Base-by-base conservation (phyloP, 1,140 invertebrate genomes). In the Calliopsis andreniformis region DNA sequence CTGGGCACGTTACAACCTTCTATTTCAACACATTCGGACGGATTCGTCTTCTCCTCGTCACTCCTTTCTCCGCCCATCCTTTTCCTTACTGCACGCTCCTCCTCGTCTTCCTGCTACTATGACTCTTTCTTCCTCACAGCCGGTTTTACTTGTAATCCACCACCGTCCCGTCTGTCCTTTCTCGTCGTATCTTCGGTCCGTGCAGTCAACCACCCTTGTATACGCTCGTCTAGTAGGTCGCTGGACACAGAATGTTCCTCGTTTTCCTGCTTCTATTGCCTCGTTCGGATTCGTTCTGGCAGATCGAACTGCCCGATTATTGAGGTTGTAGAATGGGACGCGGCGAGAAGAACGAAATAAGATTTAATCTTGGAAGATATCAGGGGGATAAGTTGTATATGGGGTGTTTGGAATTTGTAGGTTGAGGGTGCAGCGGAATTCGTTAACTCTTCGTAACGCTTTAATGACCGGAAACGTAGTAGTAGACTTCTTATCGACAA, bases 101-200 rank as follows among this genome's bases (percentile, higher is more conserved):
- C 51, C 14, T 47, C 61, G 23, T 23, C 14, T 12, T 30, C 25
- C 23, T 18, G 28, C 68, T n/a, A 32, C 45, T 61, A 59, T 20
- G 32, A 30, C 64, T 76, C 63, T 18, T 68, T 59, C 53, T 23
- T 35, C 32, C 42, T 32, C n/a, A 68, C 58, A 70, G 75, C 49
- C 75, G 56, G 56, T 71, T 77, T 77, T 63, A 45, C 67, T 77
- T 28, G 68, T 63, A 70, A 77, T 77, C 30, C 28, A 28, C 45
- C 55, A 45, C 7, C 72, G 39, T 30, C 28, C n/a, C 49, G n/a
- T 28, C 7, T 35, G 53, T 69, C 68, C 56, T 55, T 70, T 53
- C 47, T 6, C 53, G 25, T 35, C 49, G n/a, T 76, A 68, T 81
- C 73, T 63, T 28, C 45, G 35, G 51, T 59, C 53, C 39, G 28